These are phyloP conservation scores for Lamproptera curius DNA, from an alignment of 2,888 invertebrate species.

Conservation along the genomic window DNA sequence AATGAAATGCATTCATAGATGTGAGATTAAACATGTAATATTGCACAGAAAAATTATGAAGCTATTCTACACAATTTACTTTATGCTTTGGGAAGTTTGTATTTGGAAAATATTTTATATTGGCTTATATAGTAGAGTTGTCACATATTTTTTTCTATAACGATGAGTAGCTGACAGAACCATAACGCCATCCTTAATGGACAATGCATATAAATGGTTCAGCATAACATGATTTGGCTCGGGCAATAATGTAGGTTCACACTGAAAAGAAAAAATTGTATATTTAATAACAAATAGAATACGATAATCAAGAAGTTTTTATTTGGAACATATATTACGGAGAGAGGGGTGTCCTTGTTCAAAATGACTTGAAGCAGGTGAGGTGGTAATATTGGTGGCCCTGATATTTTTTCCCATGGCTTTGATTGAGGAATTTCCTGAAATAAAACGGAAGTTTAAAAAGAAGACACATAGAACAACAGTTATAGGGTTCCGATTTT, in stretches of 20 bases:
- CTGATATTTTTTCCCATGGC: conserved; percentile 95
- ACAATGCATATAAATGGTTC: conserved; percentile 99
- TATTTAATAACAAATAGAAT: neutral
- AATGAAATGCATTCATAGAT: neutral
- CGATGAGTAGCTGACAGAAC: conserved; percentile 98
- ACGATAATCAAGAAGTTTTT: neutral
- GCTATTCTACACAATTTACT: conserved; percentile 4
- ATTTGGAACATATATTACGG: conserved; percentile 76
- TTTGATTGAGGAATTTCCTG: conserved; percentile 93
- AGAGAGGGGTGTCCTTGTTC: conserved; percentile 98
- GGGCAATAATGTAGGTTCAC: conserved; percentile 98
- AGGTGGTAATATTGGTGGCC: conserved; percentile 98
- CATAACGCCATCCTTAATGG: conserved; percentile 99
- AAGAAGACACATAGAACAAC: neutral
- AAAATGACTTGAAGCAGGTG: conserved; percentile 99
- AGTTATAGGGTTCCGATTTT: too few relatives aligned
- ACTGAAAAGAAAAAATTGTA: conserved; percentile 78
- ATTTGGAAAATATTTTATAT: conserved; percentile 79
- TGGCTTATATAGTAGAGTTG: conserved; percentile 98
- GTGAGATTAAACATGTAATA: neutral
- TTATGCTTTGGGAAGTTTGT: neutral
- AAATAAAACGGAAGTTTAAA: conserved; percentile 30
- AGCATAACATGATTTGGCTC: conserved; percentile 99
- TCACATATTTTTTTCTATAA: conserved; percentile 99
- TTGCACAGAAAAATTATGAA: neutral